Conservation (phyloP, 2,888 invertebrate species). For the Heliconius erato region DNA sequence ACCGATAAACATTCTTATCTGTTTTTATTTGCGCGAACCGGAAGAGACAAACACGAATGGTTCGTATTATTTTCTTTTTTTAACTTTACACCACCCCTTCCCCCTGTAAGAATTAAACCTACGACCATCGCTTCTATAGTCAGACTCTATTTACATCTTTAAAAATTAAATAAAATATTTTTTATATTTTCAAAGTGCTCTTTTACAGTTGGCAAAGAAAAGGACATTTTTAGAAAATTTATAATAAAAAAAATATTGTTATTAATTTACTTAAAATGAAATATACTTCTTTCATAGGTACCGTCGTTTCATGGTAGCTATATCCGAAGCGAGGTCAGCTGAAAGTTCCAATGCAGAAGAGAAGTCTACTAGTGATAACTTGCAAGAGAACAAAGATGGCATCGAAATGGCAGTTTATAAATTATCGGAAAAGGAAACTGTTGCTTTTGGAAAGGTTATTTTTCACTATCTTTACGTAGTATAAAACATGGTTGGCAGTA, state of each 20-base stretch:
- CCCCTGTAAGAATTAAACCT: too few species aligned
- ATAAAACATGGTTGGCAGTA: not conserved
- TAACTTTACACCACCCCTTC: too few species aligned
- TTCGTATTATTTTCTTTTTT: slow-evolving; percentile 67
- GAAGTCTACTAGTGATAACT: slow-evolving; percentile 59
- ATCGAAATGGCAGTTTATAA: slow-evolving; percentile 73
- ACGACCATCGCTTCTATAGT: too few species aligned
- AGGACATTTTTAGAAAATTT: too few species aligned
- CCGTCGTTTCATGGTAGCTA: slow-evolving; percentile 80
- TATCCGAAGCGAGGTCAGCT: slow-evolving; percentile 71
- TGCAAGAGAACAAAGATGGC: slow-evolving; percentile 65
- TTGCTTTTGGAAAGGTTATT: slow-evolving; percentile 74
- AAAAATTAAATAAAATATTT: too few species aligned
- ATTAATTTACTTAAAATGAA: too few species aligned
- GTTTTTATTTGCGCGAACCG: slow-evolving; percentile 88
- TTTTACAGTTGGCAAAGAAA: too few species aligned
- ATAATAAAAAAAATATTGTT: too few species aligned
- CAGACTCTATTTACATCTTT: too few species aligned
- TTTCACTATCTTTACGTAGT: not conserved
- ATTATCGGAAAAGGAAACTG: slow-evolving; percentile 72
- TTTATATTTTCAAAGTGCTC: too few species aligned
- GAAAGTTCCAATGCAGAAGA: slow-evolving; percentile 71
- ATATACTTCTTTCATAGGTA: slow-evolving; percentile 75
- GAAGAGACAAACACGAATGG: slow-evolving; percentile 97
- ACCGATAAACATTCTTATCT: slow-evolving; percentile 71